Evolutionary conservation across 1,140 invertebrate genomes (phyloP), one percentile per base, ranked within the genome.

Genomic region (Drosophila triauraria): DNA sequence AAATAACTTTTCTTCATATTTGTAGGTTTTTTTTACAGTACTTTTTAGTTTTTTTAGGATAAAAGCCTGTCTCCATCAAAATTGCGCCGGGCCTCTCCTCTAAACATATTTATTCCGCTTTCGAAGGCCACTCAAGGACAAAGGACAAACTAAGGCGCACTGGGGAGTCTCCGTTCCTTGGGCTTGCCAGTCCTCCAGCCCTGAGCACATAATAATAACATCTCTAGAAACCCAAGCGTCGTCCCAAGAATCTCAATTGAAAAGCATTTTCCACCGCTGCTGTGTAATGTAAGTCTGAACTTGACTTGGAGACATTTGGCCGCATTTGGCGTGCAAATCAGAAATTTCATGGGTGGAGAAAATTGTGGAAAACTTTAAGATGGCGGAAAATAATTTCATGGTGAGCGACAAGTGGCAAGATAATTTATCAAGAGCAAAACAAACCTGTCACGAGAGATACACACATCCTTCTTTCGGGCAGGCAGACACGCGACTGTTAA

Each of bases 361-460:
- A 62, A 44, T 10, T 38, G 46, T 27, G 32, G 27, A 54, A 70
- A 62, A 78, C 57, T 63, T 62, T 20, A 58, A 79, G 75, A 82
- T 82, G 68, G 23, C 53, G 32, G 10, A 25, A 75, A 58, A 75
- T 68, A 74, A 86, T 79, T 61, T 80, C 72, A 70, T 61, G 51
- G 47, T 53, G 64, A 78, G 65, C 72, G 85, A 88, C 80, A 88
- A 84, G 80, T 84, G 85, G 80, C 70, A 84, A 84, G 63, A 74
- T 88, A 88, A 87, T 87, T 87, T 78, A 88, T 87, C 65, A 77
- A 43, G 46, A 62, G 70, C 32, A 75, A 69, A 75, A 74, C 56
- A 82, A 68, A 57, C 56, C 40, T 50, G 61, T 38, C 48, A 57
- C 30, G 35, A 63, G 32, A 71, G 64, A 56, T 40, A 56, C 53